Percentiles rank a stretch among this genome's conserved stretches.
Evolutionary conservation across 23 tunicate genomes (phyloP).

Genomic region (Oikopleura dioica): DNA sequence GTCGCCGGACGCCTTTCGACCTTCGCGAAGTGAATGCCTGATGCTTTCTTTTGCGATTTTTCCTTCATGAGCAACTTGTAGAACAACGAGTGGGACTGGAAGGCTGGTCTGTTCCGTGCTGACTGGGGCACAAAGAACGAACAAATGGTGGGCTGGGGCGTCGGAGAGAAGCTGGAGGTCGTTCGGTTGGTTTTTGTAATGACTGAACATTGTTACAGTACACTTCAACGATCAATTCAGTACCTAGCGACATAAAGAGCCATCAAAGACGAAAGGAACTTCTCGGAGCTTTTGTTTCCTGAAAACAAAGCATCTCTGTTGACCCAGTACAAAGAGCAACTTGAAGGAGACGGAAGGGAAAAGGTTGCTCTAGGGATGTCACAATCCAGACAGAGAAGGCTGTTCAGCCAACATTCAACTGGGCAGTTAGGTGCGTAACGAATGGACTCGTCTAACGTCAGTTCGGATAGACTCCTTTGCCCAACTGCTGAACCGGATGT

Average conservation of each 20-base stretch:
- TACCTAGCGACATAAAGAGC: slow-evolving; percentile 70
- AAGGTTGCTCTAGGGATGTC: slow-evolving; percentile 9
- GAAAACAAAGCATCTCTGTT: slow-evolving; percentile 78
- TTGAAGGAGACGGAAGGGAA: not conserved
- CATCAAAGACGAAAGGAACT: slow-evolving; percentile 58
- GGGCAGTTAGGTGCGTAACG: slow-evolving; percentile 82
- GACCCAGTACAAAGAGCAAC: slow-evolving; percentile 34
- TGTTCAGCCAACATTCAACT: slow-evolving; percentile 65
- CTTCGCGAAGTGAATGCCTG: slow-evolving; percentile 22
- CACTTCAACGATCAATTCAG: too few species aligned
- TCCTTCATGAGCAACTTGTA: slow-evolving; percentile 52
- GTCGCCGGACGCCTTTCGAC: slow-evolving; percentile 56
- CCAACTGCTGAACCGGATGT: not conserved
- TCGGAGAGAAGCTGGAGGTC: slow-evolving; percentile 86
- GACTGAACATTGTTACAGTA: too few species aligned
- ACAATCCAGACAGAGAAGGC: slow-evolving; percentile 65
- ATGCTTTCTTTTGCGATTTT: slow-evolving; percentile 43
- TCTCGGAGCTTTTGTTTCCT: slow-evolving; percentile 65
- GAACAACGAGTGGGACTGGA: slow-evolving; percentile 2
- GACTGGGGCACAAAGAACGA: slow-evolving; percentile 64
- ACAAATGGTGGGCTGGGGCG: slow-evolving; percentile 96
- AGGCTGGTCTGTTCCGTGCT: slow-evolving; percentile 25
- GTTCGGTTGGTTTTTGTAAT: slow-evolving; percentile 86
- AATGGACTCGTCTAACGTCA: slow-evolving; percentile 63
- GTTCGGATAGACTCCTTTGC: slow-evolving; percentile 38